These are phyloP conservation scores for Sinocyclocheilus grahami DNA, from an alignment of 2,113 vertebrate genomes.

Conservation along the genomic window DNA sequence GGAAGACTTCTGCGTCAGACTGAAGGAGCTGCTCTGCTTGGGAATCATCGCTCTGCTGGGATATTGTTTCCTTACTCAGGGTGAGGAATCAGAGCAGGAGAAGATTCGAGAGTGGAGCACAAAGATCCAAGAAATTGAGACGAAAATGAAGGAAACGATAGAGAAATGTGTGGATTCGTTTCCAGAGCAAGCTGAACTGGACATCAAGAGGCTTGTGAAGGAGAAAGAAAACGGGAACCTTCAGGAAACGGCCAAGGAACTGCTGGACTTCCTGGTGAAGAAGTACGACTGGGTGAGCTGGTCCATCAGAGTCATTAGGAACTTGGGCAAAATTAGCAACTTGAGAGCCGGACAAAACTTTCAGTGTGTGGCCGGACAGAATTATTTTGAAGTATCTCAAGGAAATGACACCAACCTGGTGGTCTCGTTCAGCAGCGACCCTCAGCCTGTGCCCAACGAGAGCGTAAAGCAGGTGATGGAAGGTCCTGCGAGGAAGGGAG, in stretches of 20 bases:
- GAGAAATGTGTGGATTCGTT: slow-evolving; percentile 69
- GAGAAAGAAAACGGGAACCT: slow-evolving; percentile 60
- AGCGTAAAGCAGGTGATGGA: slow-evolving; percentile 72
- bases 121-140: slow-evolving; percentile 73
- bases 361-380: slow-evolving; percentile 69
- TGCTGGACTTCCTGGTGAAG: slow-evolving; percentile 70
- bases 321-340: slow-evolving; percentile 69
- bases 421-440: slow-evolving; percentile 72
- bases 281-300: slow-evolving; percentile 80
- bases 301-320: slow-evolving; percentile 76
- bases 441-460: slow-evolving; percentile 66
- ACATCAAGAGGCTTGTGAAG: slow-evolving; percentile 67
- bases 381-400: slow-evolving; percentile 73
- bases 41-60: slow-evolving; percentile 77
- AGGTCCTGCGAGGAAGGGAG: slow-evolving; percentile 64
- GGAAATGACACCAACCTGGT: slow-evolving; percentile 71
- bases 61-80: slow-evolving; percentile 67
- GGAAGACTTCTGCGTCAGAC: slow-evolving; percentile 76
- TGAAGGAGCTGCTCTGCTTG: slow-evolving; percentile 80
- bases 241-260: slow-evolving; percentile 59
- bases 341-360: slow-evolving; percentile 75
- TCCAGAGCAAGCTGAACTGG: slow-evolving; percentile 71
- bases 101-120: slow-evolving; percentile 72
- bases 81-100: slow-evolving; percentile 68
- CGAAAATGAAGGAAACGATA: slow-evolving; percentile 72